Base-by-base conservation (phyloP, 37 sponge, comb jelly and placozoan species). In the Tethya wilhelma region DNA sequence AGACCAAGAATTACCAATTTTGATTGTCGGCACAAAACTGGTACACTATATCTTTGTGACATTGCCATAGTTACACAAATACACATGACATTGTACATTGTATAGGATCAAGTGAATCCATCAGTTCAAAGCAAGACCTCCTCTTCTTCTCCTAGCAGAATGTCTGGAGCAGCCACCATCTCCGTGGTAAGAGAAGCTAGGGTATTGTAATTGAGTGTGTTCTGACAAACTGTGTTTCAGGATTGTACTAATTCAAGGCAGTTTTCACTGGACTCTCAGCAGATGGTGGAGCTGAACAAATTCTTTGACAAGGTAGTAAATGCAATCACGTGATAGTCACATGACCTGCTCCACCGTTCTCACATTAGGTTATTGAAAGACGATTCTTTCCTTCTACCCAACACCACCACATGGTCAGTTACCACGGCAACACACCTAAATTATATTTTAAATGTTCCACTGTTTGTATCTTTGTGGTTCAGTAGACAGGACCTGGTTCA, bases 251-350 rank as follows among this genome's bases (percentile, higher is more conserved):
- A 90, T 39, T 12, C 40, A 7, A 71, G 57, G 32, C 85, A 90
- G 53, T 96, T 96, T 45, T 20, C 78, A 26, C 31, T 88, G 6
- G 91, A 77, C 14, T 86, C 94, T 7, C 77, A 69, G 0, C 62
- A 90, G 53, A 68, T 29, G 38, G 71, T 83, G 12, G 68, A 93
- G 38, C 46, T 93, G 20, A 90, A 92, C 57, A 84, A 79, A 38
- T 96, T 93, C 86, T 93, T 96, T 80, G 96, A 96, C 69, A 96
- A 96, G 80, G 96, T 96, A 44, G 4, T 44, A 2, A n/a, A 59
- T 4, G 41, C 19, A 14, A 8, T 8, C 6, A 11, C 12, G 53
- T 23, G 11, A 23, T 67, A 9, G 68, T 38, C 40, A 31, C 68
- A 31, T 31, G 38, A 12, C 68, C 14, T 4, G 6, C 68, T 36